Evolutionary conservation across 2,888 invertebrate genomes (phyloP), one percentile per base, ranked within the genome.

Genomic region (Phyllotreta cruciferae): DNA sequence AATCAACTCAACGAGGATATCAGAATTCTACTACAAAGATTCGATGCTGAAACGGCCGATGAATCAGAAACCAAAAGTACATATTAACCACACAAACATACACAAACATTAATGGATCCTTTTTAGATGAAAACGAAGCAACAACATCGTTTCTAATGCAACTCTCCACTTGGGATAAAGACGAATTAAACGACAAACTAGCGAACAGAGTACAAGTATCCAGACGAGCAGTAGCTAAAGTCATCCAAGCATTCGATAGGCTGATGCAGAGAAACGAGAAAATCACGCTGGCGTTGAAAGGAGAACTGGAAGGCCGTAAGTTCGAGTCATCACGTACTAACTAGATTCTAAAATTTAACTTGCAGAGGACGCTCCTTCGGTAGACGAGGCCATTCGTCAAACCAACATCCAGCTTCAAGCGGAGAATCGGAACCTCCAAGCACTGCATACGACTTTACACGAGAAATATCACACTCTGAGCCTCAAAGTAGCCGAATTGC

Each of bases 1-100:
- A 96, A 96, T 83, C 90, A 95, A 81, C 84, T 98, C 35, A 98
- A 98, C 83, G 98, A 98, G 83, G 98, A 98, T 80, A 94, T 98
- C 71, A 85, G 98, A 70, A 92, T 98, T 9, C 82, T 98, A 61
- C 81, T 98, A 69, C 97, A 98, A 79, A 86, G 98, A 69, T 98
- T 98, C 83, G 98, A 98, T 85, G 95, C 96, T 0, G 98, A 98
- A 82, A 96, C 96, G 8, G 95, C 96, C 4, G 96, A 97, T 83
- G 97, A 97, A 80, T 91, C 92, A 0, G 97, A 97, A 82, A 96
- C 93, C 77, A 93, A 93, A 84, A 96, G 94, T 94, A 85, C 56
- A 9, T 5, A 39, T 56, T 9, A 10, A 47, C 9, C 37, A 11
- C 8, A 39, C 36, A 8, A 3, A 58, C 45, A 54, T 53, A 38